phyloP scores from a whole-genome alignment of 1,140 invertebrate genomes.

The Drosophila pectinifera region DNA sequence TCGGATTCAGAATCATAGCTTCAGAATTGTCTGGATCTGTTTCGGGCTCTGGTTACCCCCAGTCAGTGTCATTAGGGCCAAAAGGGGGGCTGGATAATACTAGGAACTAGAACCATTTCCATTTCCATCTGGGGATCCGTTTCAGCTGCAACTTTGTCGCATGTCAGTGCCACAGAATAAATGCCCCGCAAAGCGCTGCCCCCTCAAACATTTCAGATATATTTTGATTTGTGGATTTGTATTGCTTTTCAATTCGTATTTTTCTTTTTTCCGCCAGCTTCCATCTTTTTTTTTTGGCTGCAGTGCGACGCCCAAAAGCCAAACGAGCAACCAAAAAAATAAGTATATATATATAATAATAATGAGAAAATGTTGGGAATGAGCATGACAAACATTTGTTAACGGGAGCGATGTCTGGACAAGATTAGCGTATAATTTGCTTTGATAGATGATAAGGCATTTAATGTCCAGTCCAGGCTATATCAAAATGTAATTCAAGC shows the following conservation, averaged over 20 bases:
- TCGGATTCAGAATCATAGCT: slow-evolving; percentile 45
- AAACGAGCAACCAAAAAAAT: slow-evolving; percentile 16
- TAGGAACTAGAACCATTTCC: slow-evolving; percentile 32
- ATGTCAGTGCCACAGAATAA: slow-evolving; percentile 60
- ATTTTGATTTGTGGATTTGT: slow-evolving; percentile 71
- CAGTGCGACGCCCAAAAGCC: slow-evolving; percentile 54
- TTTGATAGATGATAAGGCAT: slow-evolving; percentile 27
- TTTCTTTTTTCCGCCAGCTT: not conserved
- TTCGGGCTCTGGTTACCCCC: slow-evolving; percentile 25
- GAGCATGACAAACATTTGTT: slow-evolving; percentile 42
- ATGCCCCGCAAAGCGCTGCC: slow-evolving; percentile 27
- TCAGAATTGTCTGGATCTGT: slow-evolving; percentile 43
- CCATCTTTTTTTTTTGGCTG: slow-evolving; percentile 40
- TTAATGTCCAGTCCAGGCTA: not conserved
- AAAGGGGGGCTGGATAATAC: slow-evolving; percentile 9
- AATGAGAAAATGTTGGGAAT: slow-evolving; percentile 9
- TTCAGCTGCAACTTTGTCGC: slow-evolving; percentile 65
- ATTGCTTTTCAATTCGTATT: slow-evolving; percentile 59
- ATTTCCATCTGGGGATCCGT: slow-evolving; percentile 41
- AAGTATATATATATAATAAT: slow-evolving; percentile 13
- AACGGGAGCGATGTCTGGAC: slow-evolving; percentile 54
- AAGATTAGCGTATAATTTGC: slow-evolving; percentile 45
- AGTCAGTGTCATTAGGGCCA: slow-evolving; percentile 39
- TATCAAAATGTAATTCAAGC: not conserved
- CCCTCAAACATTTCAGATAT: slow-evolving; percentile 56